These are phyloP conservation scores for Acleris cristana DNA, from an alignment of 2,888 invertebrate genomes.

Conservation along the genomic window DNA sequence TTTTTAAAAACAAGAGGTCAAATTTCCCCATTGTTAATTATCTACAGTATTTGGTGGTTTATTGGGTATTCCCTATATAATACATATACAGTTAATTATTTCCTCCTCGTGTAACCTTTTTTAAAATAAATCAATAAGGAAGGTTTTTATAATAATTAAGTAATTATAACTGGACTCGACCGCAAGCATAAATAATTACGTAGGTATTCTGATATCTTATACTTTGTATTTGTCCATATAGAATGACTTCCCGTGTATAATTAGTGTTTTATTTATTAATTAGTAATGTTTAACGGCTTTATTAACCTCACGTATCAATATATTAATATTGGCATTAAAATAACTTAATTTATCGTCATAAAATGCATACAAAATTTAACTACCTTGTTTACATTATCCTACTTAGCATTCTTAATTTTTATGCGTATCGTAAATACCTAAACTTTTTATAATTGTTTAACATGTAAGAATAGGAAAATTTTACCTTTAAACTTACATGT, in stretches of 20 bases:
- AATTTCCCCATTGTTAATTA: neutral
- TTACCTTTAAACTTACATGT: too few species aligned
- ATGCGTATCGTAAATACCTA: too few species aligned
- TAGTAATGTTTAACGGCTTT: neutral
- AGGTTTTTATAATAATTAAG: conserved; percentile 11
- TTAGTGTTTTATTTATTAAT: neutral
- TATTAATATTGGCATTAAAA: neutral
- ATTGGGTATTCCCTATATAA: conserved; percentile 1
- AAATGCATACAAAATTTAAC: too few species aligned
- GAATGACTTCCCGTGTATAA: conserved; percentile 8
- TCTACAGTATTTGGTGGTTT: neutral
- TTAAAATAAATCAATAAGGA: conserved; percentile 4
- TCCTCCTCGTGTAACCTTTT: neutral
- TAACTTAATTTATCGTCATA: too few species aligned
- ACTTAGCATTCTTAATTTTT: too few species aligned
- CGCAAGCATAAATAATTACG: conserved; percentile 20
- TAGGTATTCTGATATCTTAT: neutral
- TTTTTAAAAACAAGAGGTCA: too few species aligned
- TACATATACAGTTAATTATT: neutral
- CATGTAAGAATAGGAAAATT: too few species aligned
- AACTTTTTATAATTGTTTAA: too few species aligned
- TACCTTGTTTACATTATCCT: too few species aligned
- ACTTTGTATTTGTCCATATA: neutral
- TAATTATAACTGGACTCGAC: conserved; percentile 7
- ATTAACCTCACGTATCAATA: neutral